Base-by-base conservation (phyloP, 2,888 invertebrate species). In the Drosophila testacea region DNA sequence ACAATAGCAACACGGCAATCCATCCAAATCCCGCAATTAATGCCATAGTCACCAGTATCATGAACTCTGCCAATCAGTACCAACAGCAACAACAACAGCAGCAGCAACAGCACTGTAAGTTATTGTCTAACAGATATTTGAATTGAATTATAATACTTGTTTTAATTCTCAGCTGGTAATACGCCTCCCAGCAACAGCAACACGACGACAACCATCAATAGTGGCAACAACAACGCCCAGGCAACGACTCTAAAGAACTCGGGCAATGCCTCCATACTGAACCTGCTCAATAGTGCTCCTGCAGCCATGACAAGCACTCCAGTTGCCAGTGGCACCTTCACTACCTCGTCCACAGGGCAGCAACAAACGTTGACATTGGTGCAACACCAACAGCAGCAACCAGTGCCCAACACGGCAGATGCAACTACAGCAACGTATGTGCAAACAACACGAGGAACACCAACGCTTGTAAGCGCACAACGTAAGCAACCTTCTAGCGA, bases 41-140 rank as follows among this genome's bases (percentile, higher is more conserved):
- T 90, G 96, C 96, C 54, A 94, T 97, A 80, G 96, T 96, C 71
- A 96, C 95, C 73, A 96, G 96, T 90, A 94, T 96, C 41, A 96
- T 96, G 96, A 96, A 96, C 91, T 96, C 96, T 7, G 96, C 96
- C 44, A 96, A 96, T 91, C 96, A 96, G 90, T 96, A 96, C 91
- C 95, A 95, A 90, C 95, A 95, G 79, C 91, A 92, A 30, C 91
- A 91, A 42, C 91, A 93, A 74, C 91, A 83, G 9, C 90, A 89
- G 9, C 89, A 79, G 11, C 80, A 77, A 1, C 77, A 79, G 1
- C 73, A 77, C 50, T 36, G 85, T 84, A 48, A 74, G 80, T 54
- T 47, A 5, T 27, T 13, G 16, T 3, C 16, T 2, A 11, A 39
- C 7, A 10, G 4, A 30, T 6, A 34, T 22, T 50, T 16, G 3